Base-by-base conservation (phyloP, 2,797 vertebrate genomes). In the Pogonophryne albipinna region DNA sequence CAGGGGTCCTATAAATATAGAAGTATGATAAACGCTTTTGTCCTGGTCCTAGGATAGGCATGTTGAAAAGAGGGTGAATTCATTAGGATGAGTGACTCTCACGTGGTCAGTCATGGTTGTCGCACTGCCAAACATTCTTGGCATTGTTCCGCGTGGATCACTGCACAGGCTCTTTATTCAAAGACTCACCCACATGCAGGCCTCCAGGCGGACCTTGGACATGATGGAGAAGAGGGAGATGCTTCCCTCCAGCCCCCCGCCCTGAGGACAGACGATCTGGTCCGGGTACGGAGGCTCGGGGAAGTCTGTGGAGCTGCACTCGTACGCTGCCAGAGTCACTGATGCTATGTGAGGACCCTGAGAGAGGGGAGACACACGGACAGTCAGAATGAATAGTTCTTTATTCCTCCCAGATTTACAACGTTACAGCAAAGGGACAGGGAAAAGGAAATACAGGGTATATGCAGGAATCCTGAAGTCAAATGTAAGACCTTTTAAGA, bases 291-390 rank as follows among this genome's bases (percentile, higher is more conserved):
- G 98, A 20, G 98, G 98, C 91, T 99, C 98, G 2, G 98, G 98
- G 85, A 99, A 99, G 91, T 98, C 95, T 66, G 96, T 97, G n/a
- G 98, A 98, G 85, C 98, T 96, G 77, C 98, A 99, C 93, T 99
- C 98, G 49, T 99, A 99, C 1, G 98, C 98, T 88, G 98, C 98
- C 87, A 99, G 93, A 14, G 98, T 99, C 53, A 99, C 98, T 13
- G 98, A 99, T 41, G 98, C 98, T 95, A 99, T 99, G 87, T 99
- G 98, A 83, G 98, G 98, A 85, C 98, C 98, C 98, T 99, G 88
- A 51, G 64, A 50, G 58, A 79, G 10, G 34, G 7, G 63, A 53
- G 27, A 27, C 27, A 27, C 47, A 53, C 12, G 59, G 27, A 65
- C 12, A 3, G 31, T 67, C 6, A 49, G 8, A 50, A 62, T 17